Evolutionary conservation across 2,888 invertebrate species (phyloP).

Genomic region (Hipparchia sbordonii): DNA sequence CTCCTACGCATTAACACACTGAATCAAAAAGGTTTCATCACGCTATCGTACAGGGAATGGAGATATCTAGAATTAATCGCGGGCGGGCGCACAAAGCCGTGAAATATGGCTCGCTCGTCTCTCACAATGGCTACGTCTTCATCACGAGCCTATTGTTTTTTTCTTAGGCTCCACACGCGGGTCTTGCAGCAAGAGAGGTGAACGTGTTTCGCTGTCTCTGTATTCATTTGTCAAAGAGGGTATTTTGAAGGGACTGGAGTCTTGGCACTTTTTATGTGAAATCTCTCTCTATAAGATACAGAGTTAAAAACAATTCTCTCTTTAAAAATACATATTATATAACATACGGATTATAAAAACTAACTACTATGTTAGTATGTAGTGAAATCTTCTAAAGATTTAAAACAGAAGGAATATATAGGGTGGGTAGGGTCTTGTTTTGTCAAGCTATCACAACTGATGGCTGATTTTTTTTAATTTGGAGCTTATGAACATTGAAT

Average conservation of each 20-base stretch:
- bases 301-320: not conserved
- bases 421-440: too few species aligned
- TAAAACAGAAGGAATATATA: too few species aligned
- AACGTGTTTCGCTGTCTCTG: slow-evolving; percentile 69
- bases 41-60: slow-evolving; percentile 75
- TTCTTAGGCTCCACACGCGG: slow-evolving; percentile 72
- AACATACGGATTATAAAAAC: too few species aligned
- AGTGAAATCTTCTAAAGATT: too few species aligned
- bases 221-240: slow-evolving; percentile 65
- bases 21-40: slow-evolving; percentile 80
- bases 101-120: slow-evolving; percentile 80
- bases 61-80: slow-evolving; percentile 83
- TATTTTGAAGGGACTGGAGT: not conserved
- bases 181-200: slow-evolving; percentile 73
- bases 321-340: too few species aligned
- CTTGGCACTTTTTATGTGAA: slow-evolving; percentile 37
- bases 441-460: too few species aligned
- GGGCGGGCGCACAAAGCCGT: slow-evolving; percentile 79
- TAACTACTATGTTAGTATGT: too few species aligned
- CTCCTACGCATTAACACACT: slow-evolving; percentile 58
- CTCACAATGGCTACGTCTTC: slow-evolving; percentile 83
- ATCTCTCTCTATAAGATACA: not conserved
- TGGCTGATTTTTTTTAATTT: too few species aligned
- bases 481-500: too few species aligned
- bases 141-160: slow-evolving; percentile 81